Percentiles rank a stretch among this genome's conserved stretches.
phyloP scores from a whole-genome alignment of 2,888 invertebrate species.

The Drosophila nr. perissopoda region DNA sequence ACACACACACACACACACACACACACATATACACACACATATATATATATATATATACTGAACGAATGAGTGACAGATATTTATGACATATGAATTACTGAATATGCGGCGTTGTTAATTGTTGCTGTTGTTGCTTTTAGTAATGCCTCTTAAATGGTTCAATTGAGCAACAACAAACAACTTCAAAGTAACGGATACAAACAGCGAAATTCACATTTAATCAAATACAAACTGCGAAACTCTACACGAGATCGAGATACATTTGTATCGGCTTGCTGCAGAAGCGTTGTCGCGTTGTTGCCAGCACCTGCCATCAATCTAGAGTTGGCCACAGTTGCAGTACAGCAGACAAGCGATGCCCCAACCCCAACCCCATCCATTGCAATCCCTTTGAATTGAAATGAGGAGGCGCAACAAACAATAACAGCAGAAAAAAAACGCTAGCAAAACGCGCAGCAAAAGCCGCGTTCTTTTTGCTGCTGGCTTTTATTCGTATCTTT shows the following conservation, averaged over 20 bases:
- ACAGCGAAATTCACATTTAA: conserved; percentile 53
- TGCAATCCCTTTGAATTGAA: conserved; percentile 65
- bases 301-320: conserved; percentile 8
- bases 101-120: conserved; percentile 61
- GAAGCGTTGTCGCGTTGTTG: not conserved
- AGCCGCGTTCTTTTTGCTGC: conserved; percentile 18
- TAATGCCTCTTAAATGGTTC: conserved; percentile 69
- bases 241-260: conserved; percentile 22
- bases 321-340: not conserved
- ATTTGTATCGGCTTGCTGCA: conserved; percentile 31
- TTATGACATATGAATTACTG: conserved; percentile 78
- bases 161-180: conserved; percentile 59
- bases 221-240: conserved; percentile 18
- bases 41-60: conserved; percentile 7
- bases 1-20: conserved; percentile 14
- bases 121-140: conserved; percentile 43
- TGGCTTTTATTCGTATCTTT: not conserved
- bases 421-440: conserved; percentile 34
- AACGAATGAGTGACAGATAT: conserved; percentile 64
- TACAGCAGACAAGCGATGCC: not conserved
- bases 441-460: conserved; percentile 41
- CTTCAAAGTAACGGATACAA: conserved; percentile 73
- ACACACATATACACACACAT: not conserved
- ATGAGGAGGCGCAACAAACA: conserved; percentile 8
- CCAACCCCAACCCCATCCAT: not conserved